Conservation (phyloP, 1,140 invertebrate species). For the Venturia canescens region DNA sequence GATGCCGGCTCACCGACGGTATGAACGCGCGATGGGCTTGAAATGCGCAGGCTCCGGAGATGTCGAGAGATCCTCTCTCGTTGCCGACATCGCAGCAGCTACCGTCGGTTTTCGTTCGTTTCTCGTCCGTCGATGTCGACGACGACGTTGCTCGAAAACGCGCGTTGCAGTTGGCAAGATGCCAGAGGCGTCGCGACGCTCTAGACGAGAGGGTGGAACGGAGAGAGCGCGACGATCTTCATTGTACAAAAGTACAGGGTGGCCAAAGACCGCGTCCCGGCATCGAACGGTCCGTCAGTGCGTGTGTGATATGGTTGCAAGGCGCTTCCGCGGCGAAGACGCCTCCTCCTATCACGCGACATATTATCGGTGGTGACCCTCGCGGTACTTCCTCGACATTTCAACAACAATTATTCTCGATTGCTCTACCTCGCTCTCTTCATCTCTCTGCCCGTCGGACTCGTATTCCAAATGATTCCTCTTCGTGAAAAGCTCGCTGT, state of each 20-base stretch:
- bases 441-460: not conserved
- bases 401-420: slow-evolving; percentile 20
- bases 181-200: slow-evolving; percentile 72
- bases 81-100: slow-evolving; percentile 19
- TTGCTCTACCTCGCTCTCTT: not conserved
- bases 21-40: not conserved
- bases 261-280: slow-evolving; percentile 72
- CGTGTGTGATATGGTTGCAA: slow-evolving; percentile 75
- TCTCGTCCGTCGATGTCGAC: slow-evolving; percentile 49
- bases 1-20: not conserved
- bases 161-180: slow-evolving; percentile 63
- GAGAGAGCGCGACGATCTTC: slow-evolving; percentile 65
- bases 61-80: slow-evolving; percentile 31
- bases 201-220: slow-evolving; percentile 71
- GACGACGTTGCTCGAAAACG: slow-evolving; percentile 33
- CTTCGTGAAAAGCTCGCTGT: not conserved
- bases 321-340: slow-evolving; percentile 71
- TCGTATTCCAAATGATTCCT: not conserved
- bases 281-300: slow-evolving; percentile 74
- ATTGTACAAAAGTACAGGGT: slow-evolving; percentile 22
- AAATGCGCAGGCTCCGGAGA: not conserved
- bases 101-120: slow-evolving; percentile 17
- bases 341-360: slow-evolving; percentile 63
- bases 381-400: slow-evolving; percentile 20
- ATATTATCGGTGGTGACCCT: slow-evolving; percentile 58